Base-by-base conservation (phyloP, 30 jellyfish, hydroid and myxozoan species). In the Morbakka virulenta region DNA sequence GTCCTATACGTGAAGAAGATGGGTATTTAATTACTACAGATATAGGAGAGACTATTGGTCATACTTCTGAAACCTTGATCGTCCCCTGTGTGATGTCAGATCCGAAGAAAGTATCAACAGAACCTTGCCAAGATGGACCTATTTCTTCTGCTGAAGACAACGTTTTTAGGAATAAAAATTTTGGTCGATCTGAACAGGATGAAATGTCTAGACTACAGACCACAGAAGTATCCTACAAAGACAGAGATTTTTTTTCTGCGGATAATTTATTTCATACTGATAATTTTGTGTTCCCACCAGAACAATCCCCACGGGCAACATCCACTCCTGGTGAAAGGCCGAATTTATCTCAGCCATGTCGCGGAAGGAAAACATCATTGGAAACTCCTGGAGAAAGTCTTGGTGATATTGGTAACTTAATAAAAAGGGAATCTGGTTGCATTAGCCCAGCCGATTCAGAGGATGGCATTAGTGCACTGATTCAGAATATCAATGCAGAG, bases 401-500 rank as follows among this genome's bases (percentile, higher is more conserved):
- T 9, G 57, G 57, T 17, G 57, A 41, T 41, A 41, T 41, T 41
- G 57, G 57, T 41, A 41, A 41, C 9, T 6, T 41, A 9, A 41
- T 41, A 41, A 41, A 17, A 41, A 41, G 57, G 17, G 13, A 41
- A 41, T 41, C 57, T 41, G 57, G 57, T 41, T 9, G 17, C 9
- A 9, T 41, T 41, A 17, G 13, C 9, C 57, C 57, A 9, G 17
- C 13, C 17, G 17, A 41, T 9, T 9, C 17, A 41, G 13, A 9
- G 9, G 17, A 17, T 17, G 57, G 57, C 9, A 41, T 41, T 17
- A 6, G 13, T 41, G 9, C 57, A 9, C 9, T 41, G 57, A 41
- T 41, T 41, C 57, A 41, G 17, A 41, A 41, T 41, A 41, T 41
- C 9, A 6, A 62, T 34, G 94, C 87, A n/a, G 82, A 72, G 12